Base-by-base conservation (phyloP, 2,113 vertebrate genomes). In the Thalassarche chlororhynchos region DNA sequence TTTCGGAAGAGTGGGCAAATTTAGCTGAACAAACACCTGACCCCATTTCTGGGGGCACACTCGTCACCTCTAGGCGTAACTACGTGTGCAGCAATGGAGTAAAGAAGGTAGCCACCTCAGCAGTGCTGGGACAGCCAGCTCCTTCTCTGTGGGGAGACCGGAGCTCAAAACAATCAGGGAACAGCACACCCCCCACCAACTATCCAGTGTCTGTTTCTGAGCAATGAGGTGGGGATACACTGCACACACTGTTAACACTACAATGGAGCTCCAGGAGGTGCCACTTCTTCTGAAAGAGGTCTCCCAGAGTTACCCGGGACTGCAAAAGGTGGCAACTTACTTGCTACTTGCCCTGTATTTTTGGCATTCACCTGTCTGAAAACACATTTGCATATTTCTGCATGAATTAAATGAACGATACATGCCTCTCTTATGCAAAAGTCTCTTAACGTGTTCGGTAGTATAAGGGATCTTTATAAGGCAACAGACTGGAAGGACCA, bases 101-200 rank as follows among this genome's bases (percentile, higher is more conserved):
- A 60, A 52, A 47, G 31, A 42, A 44, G 20, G 15, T 21, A 49
- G 8, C 3, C 23, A 69, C 31, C 23, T 40, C 34, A 87, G 31
- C 21, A 76, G 5, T 10, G 10, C 17, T 32, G 20, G 19, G 20
- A 47, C 24, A 52, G 8, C 5, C 42, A 51, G 19, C 2, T 46
- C 15, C 60, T 29, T 69, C 40, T 5, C 7, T n/a, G 8, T 34
- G 12, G 10, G 14, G 10, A 64, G 3, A 17, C 10, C 0, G 0
- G 17, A 8, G 10, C 8, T 80, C 13, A 38, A 26, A 54, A n/a
- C 29, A 20, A 3, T 23, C 29, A 46, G 14, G 12, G 24, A 79
- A 75, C 4, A 31, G 21, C 12, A 54, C 5, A 42, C 2, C 12
- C 4, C 6, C 1, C 15, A 34, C 0, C 1, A 2, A 29, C 17